Base-by-base conservation (phyloP, 2,888 invertebrate genomes). In the Ectobius pallidus region DNA sequence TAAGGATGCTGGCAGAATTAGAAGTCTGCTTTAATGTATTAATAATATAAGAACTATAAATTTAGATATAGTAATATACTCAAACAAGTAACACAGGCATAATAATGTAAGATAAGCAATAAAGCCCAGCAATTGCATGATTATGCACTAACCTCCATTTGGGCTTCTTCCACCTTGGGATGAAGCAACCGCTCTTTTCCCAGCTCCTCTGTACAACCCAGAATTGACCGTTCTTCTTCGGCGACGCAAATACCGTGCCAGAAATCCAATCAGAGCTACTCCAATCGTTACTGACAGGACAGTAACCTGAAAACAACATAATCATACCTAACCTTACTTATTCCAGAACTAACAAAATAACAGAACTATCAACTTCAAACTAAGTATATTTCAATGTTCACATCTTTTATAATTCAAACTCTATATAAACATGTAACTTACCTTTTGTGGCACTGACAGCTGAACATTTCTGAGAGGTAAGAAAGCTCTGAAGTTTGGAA, bases 201-300 rank as follows among this genome's bases (percentile, higher is more conserved):
- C 72, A 20, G 20, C 42, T 25, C 74, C 32, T 14, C 68, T 70
- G 27, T 49, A 63, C 6, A 49, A 69, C 18, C 55, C 58, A 14
- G 70, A 63, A 62, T 74, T 70, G 27, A 90, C 87, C 75, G 88
- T 86, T 16, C 88, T 88, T 80, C 91, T 87, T 73, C 91, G 86
- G 71, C 94, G 87, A 63, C 92, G 89, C 78, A 95, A 85, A 82
- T 92, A 94, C 77, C 91, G 89, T 52, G 96, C 94, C 34, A 96
- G 83, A 11, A 94, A 89, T 46, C 94, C 93, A 52, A 96, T 88
- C n/a, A 96, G 85, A 9, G 93, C 88, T 22, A 94, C 90, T 79
- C 96, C 93, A 46, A 93, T 88, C 67, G 92, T 89, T 76, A 93
- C 86, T 76, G 92, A 91, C 80, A 92, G 87, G 79, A 92, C 84